Evolutionary conservation across 2,797 vertebrate species (phyloP).

Genomic region (Sebastes steindachneri): DNA sequence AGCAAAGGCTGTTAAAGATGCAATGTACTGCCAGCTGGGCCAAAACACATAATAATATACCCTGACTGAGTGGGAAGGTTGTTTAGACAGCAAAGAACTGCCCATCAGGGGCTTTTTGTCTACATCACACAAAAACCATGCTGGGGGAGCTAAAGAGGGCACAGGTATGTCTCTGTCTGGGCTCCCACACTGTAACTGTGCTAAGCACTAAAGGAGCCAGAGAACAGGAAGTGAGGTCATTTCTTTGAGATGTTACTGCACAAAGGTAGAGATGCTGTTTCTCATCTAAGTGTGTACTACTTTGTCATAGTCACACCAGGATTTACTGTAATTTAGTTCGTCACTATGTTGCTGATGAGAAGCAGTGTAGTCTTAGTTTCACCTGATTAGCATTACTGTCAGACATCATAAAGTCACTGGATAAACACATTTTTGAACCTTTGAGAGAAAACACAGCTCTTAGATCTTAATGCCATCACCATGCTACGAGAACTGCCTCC

Average conservation of each 20-base stretch:
- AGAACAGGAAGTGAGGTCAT: background rate
- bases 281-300: background rate
- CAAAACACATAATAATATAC: background rate
- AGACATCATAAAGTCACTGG: background rate
- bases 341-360: background rate
- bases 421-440: background rate
- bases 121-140: background rate
- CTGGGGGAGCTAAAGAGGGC: background rate
- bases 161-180: background rate
- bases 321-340: background rate
- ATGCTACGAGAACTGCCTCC: background rate
- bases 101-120: background rate
- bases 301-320: background rate
- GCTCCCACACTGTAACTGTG: background rate
- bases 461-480: background rate
- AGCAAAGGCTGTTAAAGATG: background rate
- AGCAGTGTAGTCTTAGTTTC: background rate
- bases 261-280: background rate
- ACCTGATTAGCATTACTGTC: background rate
- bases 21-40: background rate
- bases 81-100: constrained; percentile 11
- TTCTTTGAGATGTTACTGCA: background rate
- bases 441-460: background rate
- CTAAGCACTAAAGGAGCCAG: background rate
- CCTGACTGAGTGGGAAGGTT: background rate